Percentiles rank a stretch among this genome's conserved stretches.
Conservation (phyloP, 2,113 vertebrate genomes). For the Ellobius talpinus region DNA sequence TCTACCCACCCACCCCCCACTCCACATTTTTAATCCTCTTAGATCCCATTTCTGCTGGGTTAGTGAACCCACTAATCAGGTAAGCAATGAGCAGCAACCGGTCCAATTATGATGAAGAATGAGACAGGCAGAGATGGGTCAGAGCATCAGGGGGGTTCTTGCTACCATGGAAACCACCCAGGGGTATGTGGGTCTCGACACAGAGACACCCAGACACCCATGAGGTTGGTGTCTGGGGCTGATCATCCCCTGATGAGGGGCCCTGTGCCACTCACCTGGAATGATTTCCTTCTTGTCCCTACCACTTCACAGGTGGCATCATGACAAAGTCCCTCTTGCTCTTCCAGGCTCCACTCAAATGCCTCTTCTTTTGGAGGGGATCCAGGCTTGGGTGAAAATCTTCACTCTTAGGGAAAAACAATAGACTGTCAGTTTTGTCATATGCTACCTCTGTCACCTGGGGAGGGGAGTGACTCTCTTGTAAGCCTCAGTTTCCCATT, state of each 20-base stretch:
- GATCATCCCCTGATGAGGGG: neutral
- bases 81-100: constrained; percentile 65
- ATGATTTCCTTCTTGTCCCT: neutral
- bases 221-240: neutral
- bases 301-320: constrained; percentile 74
- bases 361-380: constrained; percentile 39
- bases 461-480: neutral
- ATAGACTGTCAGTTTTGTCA: neutral
- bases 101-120: constrained; percentile 73
- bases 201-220: neutral
- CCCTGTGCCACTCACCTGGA: constrained; percentile 28
- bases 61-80: constrained; percentile 82
- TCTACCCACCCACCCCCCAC: constrained; percentile 5
- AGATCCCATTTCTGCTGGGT: constrained; percentile 80
- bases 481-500: neutral
- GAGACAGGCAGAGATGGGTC: constrained; percentile 56
- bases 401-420: no score
- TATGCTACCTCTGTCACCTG: neutral
- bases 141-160: constrained; percentile 1
- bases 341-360: constrained; percentile 13
- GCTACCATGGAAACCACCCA: constrained; percentile 60
- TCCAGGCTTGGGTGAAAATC: neutral
- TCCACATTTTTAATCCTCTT: constrained; percentile 80
- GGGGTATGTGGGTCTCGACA: neutral
- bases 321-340: constrained; percentile 48